phyloP scores from a whole-genome alignment of 2,888 invertebrate genomes.

The Phalera bucephala region DNA sequence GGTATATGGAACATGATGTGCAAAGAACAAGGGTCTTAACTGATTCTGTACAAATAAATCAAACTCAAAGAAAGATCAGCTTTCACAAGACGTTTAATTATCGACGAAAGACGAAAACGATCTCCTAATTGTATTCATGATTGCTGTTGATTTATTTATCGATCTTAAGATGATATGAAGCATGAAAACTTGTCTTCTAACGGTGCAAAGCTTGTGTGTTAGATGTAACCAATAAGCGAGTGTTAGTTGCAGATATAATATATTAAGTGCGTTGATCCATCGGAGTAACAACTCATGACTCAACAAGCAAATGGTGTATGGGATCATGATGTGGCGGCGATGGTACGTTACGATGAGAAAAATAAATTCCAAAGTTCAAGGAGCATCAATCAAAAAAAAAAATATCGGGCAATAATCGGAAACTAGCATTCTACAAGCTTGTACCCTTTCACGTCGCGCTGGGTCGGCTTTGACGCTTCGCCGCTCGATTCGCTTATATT shows the following conservation, averaged over 20 bases:
- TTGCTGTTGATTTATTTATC: no score
- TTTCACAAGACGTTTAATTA: no score
- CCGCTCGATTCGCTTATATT: slow-evolving; percentile 80
- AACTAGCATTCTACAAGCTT: slow-evolving; percentile 76
- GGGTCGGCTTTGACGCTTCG: slow-evolving; percentile 73
- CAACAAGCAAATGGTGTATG: slow-evolving; percentile 33
- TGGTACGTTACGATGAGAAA: slow-evolving; percentile 25
- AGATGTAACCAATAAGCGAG: slow-evolving; percentile 18
- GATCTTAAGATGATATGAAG: no score
- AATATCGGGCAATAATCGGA: slow-evolving; percentile 63
- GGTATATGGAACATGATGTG: slow-evolving; percentile 12
- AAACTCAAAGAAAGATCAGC: no score
- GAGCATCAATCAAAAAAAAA: slow-evolving; percentile 61
- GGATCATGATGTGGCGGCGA: slow-evolving; percentile 18
- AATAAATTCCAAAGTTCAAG: slow-evolving; percentile 51
- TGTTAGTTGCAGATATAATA: slow-evolving; percentile 13
- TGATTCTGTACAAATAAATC: no score
- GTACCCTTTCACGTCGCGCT: slow-evolving; percentile 78
- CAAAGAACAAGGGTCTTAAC: no score
- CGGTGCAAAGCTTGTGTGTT: slow-evolving; percentile 25
- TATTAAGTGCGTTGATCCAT: slow-evolving; percentile 18
- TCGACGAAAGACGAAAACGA: no score
- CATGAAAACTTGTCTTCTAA: no score
- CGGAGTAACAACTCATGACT: slow-evolving; percentile 15
- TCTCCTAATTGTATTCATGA: no score